Evolutionary conservation across 2,888 invertebrate species (phyloP).

Genomic region (Hydraecia micacea): DNA sequence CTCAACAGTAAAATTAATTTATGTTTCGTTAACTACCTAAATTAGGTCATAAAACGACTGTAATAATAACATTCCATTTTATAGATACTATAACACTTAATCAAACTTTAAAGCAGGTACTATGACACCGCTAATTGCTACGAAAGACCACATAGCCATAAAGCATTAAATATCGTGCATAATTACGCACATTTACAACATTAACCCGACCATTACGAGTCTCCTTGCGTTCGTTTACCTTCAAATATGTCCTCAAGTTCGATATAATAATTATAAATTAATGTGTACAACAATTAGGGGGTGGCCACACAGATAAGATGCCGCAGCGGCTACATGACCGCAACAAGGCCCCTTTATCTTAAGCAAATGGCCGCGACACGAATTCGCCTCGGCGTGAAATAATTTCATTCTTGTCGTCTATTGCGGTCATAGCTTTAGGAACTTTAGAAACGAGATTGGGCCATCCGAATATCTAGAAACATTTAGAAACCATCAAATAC

Average conservation of each 20-base stretch:
- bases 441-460: neutral
- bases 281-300: conserved; percentile 19
- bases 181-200: conserved; percentile 49
- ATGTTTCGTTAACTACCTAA: conserved; percentile 54
- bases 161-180: conserved; percentile 56
- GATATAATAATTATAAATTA: conserved; percentile 23
- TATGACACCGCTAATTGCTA: conserved; percentile 58
- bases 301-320: conserved; percentile 1
- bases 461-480: neutral
- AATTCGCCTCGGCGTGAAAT: neutral
- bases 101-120: conserved; percentile 63
- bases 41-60: conserved; percentile 49
- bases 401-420: neutral
- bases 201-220: conserved; percentile 43
- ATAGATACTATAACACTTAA: conserved; percentile 58
- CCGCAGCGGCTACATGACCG: neutral
- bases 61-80: conserved; percentile 55
- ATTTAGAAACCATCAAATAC: neutral
- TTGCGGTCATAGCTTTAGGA: neutral
- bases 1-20: conserved; percentile 56
- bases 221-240: conserved; percentile 48
- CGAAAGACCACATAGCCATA: conserved; percentile 53
- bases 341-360: conserved; percentile 13
- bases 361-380: conserved; percentile 3
- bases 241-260: conserved; percentile 48